These are phyloP conservation scores for Austrofundulus limnaeus DNA, from an alignment of 2,113 vertebrate species.

Conservation along the genomic window DNA sequence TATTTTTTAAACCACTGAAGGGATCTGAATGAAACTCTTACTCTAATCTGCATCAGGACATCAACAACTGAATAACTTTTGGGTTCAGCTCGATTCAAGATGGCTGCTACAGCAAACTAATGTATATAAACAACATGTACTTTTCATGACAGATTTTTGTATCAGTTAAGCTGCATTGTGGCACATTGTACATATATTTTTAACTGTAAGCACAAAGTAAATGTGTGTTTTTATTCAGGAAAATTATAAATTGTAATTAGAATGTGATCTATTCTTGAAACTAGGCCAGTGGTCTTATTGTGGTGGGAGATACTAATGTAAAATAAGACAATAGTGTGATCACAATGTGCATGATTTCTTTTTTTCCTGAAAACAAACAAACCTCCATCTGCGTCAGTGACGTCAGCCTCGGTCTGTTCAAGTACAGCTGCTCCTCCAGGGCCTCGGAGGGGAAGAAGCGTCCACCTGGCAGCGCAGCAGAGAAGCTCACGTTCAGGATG, in stretches of 20 bases:
- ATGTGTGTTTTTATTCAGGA: too few species aligned
- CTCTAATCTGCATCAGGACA: too few species aligned
- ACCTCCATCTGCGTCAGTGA: constrained; percentile 91
- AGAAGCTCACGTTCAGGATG: constrained; percentile 97
- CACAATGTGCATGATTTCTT: not conserved
- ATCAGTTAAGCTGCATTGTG: too few species aligned
- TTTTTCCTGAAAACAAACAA: constrained; percentile 13
- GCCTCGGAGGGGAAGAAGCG: constrained; percentile 94
- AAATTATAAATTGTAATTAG: not conserved
- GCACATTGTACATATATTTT: too few species aligned
- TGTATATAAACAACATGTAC: too few species aligned
- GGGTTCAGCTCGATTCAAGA: too few species aligned
- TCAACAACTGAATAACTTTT: too few species aligned
- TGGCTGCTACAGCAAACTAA: too few species aligned
- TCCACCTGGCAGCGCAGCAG: constrained; percentile 85
- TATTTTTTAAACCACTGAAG: too few species aligned
- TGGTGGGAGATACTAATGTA: not conserved
- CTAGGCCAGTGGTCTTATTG: not conserved
- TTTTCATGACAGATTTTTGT: too few species aligned
- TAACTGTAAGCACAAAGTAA: too few species aligned
- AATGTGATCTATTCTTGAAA: not conserved
- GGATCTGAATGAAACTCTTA: too few species aligned
- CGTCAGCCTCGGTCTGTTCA: constrained; percentile 90
- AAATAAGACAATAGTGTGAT: not conserved
- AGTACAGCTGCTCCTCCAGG: constrained; percentile 96